Evolutionary conservation across 2,113 vertebrate species (phyloP), one percentile per base, ranked within the genome.

Genomic region (Emydura subglobosa): DNA sequence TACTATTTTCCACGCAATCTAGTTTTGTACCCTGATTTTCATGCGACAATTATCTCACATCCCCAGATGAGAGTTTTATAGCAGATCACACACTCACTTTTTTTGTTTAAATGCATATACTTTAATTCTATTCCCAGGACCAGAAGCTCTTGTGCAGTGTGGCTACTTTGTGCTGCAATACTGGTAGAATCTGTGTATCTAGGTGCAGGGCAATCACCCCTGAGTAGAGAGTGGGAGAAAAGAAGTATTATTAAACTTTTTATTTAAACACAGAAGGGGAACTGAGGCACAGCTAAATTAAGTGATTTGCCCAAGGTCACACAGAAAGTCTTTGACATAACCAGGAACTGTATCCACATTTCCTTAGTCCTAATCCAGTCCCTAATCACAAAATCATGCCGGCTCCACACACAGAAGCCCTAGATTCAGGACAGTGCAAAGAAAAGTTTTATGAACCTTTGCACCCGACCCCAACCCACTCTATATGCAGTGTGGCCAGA

Each of bases 1-100:
- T 65, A 90, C 65, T 95, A 91, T 94, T 89, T 24, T 81, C n/a
- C 92, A 93, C 89, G 91, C 53, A 83, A 94, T 92, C 81, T 92
- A 92, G 91, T 6, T 93, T 96, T 91, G 79, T 89, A 89, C 88
- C 89, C 93, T 83, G 50, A 82, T 86, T 50, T 91, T 96, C 83
- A 50, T 42, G 78, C 2, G 87, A 44, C 78, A 61, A 31, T 61
- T 61, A 61, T 61, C 29, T 31, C 59, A 29, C 29, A 61, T 31
- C 59, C 11, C 13, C 59, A 31, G 29, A 61, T 61, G 29, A 61
- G 29, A 61, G 53, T 89, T 83, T 89, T 94, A 91, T 79, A 95
- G 74, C 88, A 94, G 83, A 88, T 87, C 91, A 83, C 53, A 91
- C 89, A 74, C 44, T 44, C n/a, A 78, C 74, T 89, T 94, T 86